Percentiles rank a stretch among this genome's conserved stretches.
Evolutionary conservation across 2,888 invertebrate species (phyloP).

Genomic region (Ophioninae sp.): DNA sequence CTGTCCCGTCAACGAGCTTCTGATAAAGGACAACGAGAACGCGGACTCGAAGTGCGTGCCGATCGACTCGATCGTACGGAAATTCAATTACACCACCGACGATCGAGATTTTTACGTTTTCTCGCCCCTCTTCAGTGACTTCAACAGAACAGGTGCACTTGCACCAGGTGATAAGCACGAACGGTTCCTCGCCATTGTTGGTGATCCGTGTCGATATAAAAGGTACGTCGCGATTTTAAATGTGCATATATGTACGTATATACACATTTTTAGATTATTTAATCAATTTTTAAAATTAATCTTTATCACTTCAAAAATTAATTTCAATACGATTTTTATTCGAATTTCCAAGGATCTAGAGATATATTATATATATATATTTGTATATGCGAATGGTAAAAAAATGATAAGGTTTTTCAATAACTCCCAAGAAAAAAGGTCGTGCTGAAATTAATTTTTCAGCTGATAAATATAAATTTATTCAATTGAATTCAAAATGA

Average conservation of each 20-base stretch:
- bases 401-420: neutral
- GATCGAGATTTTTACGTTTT: constrained; percentile 78
- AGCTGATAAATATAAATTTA: neutral
- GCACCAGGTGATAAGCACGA: constrained; percentile 78
- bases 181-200: constrained; percentile 83
- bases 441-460: neutral
- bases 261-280: too few species aligned
- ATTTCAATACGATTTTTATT: too few species aligned
- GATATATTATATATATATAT: too few species aligned
- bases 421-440: too few species aligned
- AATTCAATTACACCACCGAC: constrained; percentile 19
- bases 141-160: constrained; percentile 82
- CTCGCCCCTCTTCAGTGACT: constrained; percentile 83
- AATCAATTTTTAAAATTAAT: too few species aligned
- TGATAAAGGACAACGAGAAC: constrained; percentile 63
- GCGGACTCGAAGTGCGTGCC: constrained; percentile 63
- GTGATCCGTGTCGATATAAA: constrained; percentile 83
- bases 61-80: constrained; percentile 19
- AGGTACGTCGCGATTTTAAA: constrained; percentile 77
- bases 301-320: too few species aligned
- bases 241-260: too few species aligned
- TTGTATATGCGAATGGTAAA: neutral
- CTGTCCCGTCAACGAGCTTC: constrained; percentile 70
- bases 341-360: too few species aligned
- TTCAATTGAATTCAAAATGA: neutral